Percentiles rank a stretch among this genome's conserved stretches.
These are phyloP conservation scores for Atta texana DNA, from an alignment of 1,140 invertebrate species.

Conservation along the genomic window DNA sequence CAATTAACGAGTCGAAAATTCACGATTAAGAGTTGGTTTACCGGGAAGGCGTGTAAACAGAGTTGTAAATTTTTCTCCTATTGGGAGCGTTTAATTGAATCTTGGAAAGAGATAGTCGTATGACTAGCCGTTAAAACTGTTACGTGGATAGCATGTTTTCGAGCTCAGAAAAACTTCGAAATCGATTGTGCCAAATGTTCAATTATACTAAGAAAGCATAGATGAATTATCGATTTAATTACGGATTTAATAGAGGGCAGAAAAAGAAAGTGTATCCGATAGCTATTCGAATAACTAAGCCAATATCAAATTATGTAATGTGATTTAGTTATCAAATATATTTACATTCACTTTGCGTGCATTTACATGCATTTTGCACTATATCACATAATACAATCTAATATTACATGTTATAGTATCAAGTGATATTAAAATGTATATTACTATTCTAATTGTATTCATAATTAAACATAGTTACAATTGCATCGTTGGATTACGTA, in stretches of 20 bases:
- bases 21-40: slow-evolving; percentile 62
- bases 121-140: slow-evolving; percentile 3
- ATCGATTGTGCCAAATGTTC: slow-evolving; percentile 26
- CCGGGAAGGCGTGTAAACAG: slow-evolving; percentile 72
- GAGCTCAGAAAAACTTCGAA: slow-evolving; percentile 4
- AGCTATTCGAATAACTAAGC: not conserved
- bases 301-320: not conserved
- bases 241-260: not conserved
- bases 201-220: slow-evolving; percentile 25
- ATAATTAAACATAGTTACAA: slow-evolving; percentile 30
- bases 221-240: slow-evolving; percentile 23
- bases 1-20: slow-evolving; percentile 69
- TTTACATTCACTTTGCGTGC: not conserved
- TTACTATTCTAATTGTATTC: slow-evolving; percentile 18
- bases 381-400: not conserved
- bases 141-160: slow-evolving; percentile 33
- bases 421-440: not conserved
- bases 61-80: slow-evolving; percentile 78
- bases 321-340: slow-evolving; percentile 12
- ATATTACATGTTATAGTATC: slow-evolving; percentile 3
- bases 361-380: not conserved
- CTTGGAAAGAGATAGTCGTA: slow-evolving; percentile 33
- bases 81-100: slow-evolving; percentile 65
- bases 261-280: not conserved
- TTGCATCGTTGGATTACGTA: not conserved